Conservation (phyloP, 2,113 vertebrate genomes). For the Nanorana parkeri region DNA sequence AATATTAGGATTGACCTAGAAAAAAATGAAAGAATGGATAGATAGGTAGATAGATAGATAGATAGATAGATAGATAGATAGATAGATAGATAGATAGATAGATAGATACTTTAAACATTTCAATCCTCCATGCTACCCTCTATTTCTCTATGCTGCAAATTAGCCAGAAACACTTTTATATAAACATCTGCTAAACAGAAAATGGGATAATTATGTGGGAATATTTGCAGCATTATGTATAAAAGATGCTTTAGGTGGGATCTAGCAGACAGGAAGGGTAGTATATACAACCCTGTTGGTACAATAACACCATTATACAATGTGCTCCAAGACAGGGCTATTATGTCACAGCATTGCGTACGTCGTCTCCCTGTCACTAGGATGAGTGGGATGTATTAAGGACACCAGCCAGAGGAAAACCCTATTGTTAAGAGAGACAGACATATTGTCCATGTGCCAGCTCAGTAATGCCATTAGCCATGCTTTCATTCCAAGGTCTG, state of each 20-base stretch:
- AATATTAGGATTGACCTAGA: too few species aligned
- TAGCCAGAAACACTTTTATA: too few species aligned
- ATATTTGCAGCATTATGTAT: too few species aligned
- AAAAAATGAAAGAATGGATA: too few species aligned
- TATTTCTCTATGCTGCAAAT: too few species aligned
- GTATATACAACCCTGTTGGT: constrained; percentile 3
- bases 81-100: too few species aligned
- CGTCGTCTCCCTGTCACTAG: constrained; percentile 11
- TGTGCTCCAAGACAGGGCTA: constrained; percentile 7
- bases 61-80: too few species aligned
- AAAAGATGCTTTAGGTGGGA: background rate
- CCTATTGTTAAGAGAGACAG: constrained; percentile 42
- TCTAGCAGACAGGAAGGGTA: constrained; percentile 16
- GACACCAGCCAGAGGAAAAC: constrained; percentile 38
- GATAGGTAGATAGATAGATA: too few species aligned
- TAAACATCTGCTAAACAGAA: too few species aligned
- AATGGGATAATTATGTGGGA: too few species aligned
- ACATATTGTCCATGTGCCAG: constrained; percentile 37
- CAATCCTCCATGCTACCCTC: too few species aligned
- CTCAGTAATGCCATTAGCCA: constrained; percentile 32
- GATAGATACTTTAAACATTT: too few species aligned
- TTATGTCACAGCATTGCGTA: constrained; percentile 36
- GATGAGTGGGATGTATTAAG: constrained; percentile 30
- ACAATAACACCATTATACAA: constrained; percentile 33
- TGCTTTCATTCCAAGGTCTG: constrained; percentile 45